These are phyloP conservation scores for Plagiodera versicolora DNA, from an alignment of 2,888 invertebrate species.

Conservation along the genomic window DNA sequence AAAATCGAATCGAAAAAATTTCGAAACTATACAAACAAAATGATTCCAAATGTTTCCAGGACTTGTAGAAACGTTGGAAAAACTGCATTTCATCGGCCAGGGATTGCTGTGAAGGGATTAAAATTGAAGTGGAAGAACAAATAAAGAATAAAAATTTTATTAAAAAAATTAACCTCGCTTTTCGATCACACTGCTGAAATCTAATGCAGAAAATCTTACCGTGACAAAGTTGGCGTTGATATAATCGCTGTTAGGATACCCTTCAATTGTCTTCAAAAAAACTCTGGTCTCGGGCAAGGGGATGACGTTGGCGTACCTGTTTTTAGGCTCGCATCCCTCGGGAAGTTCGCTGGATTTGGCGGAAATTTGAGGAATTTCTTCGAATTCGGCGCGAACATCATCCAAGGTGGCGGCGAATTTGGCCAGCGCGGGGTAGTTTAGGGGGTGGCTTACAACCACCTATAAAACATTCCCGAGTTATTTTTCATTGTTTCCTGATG, in stretches of 20 bases:
- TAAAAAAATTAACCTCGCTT: too few species aligned
- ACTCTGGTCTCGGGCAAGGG: conserved; percentile 91
- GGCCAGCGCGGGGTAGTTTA: conserved; percentile 77
- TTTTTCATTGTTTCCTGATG: too few species aligned
- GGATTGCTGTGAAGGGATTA: too few species aligned
- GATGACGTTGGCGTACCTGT: conserved; percentile 92
- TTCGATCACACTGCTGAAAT: too few species aligned
- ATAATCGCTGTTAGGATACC: conserved; percentile 81
- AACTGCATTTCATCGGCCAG: too few species aligned
- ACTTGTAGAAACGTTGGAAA: too few species aligned
- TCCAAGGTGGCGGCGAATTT: conserved; percentile 72
- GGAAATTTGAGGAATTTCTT: conserved; percentile 76
- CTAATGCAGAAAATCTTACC: too few species aligned
- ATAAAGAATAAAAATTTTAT: too few species aligned
- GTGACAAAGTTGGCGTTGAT: conserved; percentile 93
- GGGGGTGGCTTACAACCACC: conserved; percentile 70
- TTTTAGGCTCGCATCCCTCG: conserved; percentile 85
- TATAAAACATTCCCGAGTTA: conserved; percentile 46
- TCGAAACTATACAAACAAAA: too few species aligned
- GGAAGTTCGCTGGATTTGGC: conserved; percentile 82
- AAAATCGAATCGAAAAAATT: too few species aligned
- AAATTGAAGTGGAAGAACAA: too few species aligned
- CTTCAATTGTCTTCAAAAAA: conserved; percentile 69
- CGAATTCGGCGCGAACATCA: conserved; percentile 79
- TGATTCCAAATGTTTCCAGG: too few species aligned